phyloP scores from a whole-genome alignment of 2,888 invertebrate species.

The Mythimna vitellina region DNA sequence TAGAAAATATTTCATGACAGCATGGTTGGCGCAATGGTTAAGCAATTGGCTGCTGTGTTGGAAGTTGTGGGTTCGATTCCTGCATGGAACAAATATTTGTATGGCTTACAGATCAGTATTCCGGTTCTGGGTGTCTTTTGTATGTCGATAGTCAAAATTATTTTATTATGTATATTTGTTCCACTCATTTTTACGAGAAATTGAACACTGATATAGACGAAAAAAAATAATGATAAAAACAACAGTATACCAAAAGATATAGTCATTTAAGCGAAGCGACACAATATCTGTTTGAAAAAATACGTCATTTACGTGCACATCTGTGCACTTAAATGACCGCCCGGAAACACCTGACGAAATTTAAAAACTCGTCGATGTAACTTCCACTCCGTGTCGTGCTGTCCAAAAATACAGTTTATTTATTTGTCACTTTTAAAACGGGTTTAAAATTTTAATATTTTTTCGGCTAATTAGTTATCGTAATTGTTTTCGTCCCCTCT shows the following conservation, averaged over 20 bases:
- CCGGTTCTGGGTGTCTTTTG: too few relatives aligned
- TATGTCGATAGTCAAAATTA: too few relatives aligned
- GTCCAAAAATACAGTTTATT: constrained; percentile 66
- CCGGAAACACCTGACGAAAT: constrained; percentile 59
- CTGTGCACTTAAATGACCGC: too few relatives aligned
- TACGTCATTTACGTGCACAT: constrained; percentile 51
- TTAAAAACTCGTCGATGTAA: constrained; percentile 60
- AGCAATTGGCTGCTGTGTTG: too few relatives aligned
- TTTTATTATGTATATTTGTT: too few relatives aligned
- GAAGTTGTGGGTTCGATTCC: too few relatives aligned
- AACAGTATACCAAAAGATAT: constrained; percentile 17
- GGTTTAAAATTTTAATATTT: constrained; percentile 67
- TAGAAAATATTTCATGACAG: too few relatives aligned
- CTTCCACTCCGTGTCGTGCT: constrained; percentile 52
- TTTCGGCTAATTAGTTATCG: constrained; percentile 63
- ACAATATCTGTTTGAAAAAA: constrained; percentile 27
- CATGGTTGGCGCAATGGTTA: too few relatives aligned
- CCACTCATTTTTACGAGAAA: too few relatives aligned
- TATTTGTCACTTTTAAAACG: constrained; percentile 71
- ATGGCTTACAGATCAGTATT: too few relatives aligned
- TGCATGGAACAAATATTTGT: too few relatives aligned
- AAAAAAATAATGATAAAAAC: not conserved
- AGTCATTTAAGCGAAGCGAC: constrained; percentile 18
- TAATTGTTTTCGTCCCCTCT: constrained; percentile 54
- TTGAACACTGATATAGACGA: too few relatives aligned